A percentile compares a stretch with the other conserved stretches of the same genome.
Evolutionary conservation across 2,113 vertebrate species (phyloP).

Genomic region (Psilopogon haemacephalus): DNA sequence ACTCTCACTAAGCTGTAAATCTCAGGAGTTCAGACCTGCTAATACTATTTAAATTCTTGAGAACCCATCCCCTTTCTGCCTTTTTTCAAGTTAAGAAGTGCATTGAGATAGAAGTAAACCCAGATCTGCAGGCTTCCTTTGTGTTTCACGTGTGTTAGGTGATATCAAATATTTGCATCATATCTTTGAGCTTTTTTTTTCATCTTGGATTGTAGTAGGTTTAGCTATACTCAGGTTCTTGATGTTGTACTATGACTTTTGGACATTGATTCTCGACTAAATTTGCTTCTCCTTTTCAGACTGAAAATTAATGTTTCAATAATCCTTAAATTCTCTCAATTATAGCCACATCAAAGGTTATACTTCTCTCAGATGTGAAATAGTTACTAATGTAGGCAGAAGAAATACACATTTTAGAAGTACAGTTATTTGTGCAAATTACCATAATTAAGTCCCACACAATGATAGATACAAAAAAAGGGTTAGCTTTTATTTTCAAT

Average conservation of each 20-base stretch:
- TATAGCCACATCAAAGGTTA: neutral
- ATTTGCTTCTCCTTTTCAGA: neutral
- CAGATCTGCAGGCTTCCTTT: neutral
- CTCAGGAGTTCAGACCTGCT: neutral
- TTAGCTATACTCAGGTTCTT: neutral
- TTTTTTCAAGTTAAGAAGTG: neutral
- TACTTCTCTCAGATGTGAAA: neutral
- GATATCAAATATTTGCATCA: neutral
- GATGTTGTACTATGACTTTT: neutral
- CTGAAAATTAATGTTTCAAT: neutral
- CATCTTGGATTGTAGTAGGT: neutral
- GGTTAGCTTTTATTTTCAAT: neutral
- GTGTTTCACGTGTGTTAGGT: neutral
- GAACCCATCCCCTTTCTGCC: neutral
- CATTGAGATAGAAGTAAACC: neutral
- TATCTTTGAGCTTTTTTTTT: neutral
- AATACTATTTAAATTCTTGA: neutral
- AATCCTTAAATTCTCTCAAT: neutral
- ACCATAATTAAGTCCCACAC: neutral
- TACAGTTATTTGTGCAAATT: neutral
- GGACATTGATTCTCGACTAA: neutral
- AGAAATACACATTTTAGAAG: neutral
- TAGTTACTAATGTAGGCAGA: neutral
- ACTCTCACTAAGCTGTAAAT: neutral
- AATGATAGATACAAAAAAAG: neutral